phyloP scores from a whole-genome alignment of 92 coral and sea anemone genomes.

The Parazoanthus atlanticus region DNA sequence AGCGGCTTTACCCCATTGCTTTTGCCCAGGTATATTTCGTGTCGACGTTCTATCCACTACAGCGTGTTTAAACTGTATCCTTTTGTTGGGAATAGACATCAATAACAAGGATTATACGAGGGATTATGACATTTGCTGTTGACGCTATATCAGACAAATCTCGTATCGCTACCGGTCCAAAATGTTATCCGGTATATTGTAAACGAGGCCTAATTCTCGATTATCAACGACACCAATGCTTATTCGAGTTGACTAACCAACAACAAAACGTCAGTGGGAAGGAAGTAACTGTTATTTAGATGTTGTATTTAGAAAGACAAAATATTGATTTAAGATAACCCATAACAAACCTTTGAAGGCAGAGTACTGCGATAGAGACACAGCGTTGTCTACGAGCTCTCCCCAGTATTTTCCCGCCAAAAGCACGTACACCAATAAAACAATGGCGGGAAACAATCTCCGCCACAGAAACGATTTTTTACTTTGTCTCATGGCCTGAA shows the following conservation, averaged over 20 bases:
- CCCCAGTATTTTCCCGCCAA: slow-evolving; percentile 23
- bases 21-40: too few species aligned
- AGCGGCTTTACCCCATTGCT: too few species aligned
- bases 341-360: slow-evolving; percentile 18
- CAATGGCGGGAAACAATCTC: slow-evolving; percentile 20
- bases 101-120: too few species aligned
- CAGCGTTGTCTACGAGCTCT: slow-evolving; percentile 5
- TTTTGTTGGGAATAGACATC: too few species aligned
- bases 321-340: neutral
- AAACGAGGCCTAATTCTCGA: neutral
- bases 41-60: too few species aligned
- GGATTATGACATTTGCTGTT: too few species aligned
- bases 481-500: slow-evolving; percentile 29
- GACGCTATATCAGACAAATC: too few species aligned
- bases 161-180: too few species aligned
- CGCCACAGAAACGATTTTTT: slow-evolving; percentile 31
- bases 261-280: neutral
- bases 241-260: neutral
- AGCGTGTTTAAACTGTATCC: too few species aligned
- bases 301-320: neutral
- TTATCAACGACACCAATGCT: neutral
- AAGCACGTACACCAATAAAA: slow-evolving; percentile 41
- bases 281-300: neutral
- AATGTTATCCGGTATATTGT: too few species aligned
- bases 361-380: slow-evolving; percentile 6